phyloP scores from a whole-genome alignment of 2,113 vertebrate genomes.

The Nothobranchius kuhntae region DNA sequence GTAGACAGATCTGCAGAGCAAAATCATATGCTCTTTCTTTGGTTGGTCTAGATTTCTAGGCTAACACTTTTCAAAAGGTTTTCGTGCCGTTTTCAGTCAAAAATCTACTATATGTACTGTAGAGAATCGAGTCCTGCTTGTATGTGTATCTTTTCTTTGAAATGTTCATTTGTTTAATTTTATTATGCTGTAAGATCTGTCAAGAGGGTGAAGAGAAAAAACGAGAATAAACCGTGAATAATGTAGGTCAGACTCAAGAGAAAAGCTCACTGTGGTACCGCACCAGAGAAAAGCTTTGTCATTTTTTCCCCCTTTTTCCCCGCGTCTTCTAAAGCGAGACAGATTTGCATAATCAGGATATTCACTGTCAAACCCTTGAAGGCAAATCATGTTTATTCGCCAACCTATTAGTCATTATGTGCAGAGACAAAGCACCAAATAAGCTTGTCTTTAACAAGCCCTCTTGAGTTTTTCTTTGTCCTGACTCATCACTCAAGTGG shows the following conservation, averaged over 20 bases:
- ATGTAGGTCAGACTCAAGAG: constrained; percentile 58
- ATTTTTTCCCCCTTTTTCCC: constrained; percentile 40
- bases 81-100: background rate
- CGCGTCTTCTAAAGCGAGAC: constrained; percentile 32
- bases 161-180: constrained; percentile 21
- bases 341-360: constrained; percentile 68
- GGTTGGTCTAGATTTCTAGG: too few relatives aligned
- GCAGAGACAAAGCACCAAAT: constrained; percentile 57
- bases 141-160: constrained; percentile 3
- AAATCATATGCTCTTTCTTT: too few relatives aligned
- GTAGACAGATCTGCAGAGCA: too few relatives aligned
- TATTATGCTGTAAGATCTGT: constrained; percentile 42
- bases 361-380: constrained; percentile 68
- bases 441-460: constrained; percentile 46
- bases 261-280: constrained; percentile 24
- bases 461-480: constrained; percentile 37
- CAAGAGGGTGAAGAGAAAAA: constrained; percentile 27
- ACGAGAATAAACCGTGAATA: constrained; percentile 40
- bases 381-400: constrained; percentile 65
- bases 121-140: background rate
- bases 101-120: background rate
- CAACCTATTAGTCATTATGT: constrained; percentile 54
- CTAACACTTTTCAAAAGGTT: too few relatives aligned
- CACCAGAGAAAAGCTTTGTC: constrained; percentile 57
- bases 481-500: constrained; percentile 27